A percentile compares a stretch with the other conserved stretches of the same genome.
Conservation (phyloP, 2,797 vertebrate species). For the Echiichthys vipera region DNA sequence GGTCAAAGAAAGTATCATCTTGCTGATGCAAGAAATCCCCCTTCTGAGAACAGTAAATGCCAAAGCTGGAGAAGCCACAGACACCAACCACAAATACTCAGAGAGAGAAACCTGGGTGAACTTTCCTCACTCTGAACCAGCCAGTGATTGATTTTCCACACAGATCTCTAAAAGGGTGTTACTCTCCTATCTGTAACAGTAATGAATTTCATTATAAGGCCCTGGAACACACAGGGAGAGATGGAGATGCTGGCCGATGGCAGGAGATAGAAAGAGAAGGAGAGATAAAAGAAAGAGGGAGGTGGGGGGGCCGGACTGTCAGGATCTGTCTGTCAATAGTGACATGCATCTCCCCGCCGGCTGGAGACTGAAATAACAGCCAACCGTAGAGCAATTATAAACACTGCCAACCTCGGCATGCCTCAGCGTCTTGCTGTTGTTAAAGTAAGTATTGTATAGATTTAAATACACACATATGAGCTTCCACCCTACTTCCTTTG, state of each 20-base stretch:
- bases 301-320: constrained; percentile 57
- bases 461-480: constrained; percentile 55
- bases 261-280: constrained; percentile 16
- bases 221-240: constrained; percentile 52
- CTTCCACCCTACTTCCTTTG: constrained; percentile 58
- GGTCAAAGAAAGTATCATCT: constrained; percentile 60
- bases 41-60: constrained; percentile 53
- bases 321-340: constrained; percentile 69
- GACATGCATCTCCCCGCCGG: constrained; percentile 57
- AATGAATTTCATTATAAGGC: constrained; percentile 80
- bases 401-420: constrained; percentile 32
- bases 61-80: constrained; percentile 53
- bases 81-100: constrained; percentile 34
- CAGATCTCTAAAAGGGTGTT: constrained; percentile 75
- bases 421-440: constrained; percentile 4
- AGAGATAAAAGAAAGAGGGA: constrained; percentile 40
- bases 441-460: constrained; percentile 22
- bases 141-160: constrained; percentile 78
- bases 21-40: constrained; percentile 54
- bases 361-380: constrained; percentile 68
- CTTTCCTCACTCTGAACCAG: constrained; percentile 62
- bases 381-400: constrained; percentile 64
- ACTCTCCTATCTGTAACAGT: constrained; percentile 76
- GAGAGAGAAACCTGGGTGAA: constrained; percentile 61
- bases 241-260: constrained; percentile 55